A percentile compares a stretch with the other conserved stretches of the same genome.
These are phyloP conservation scores for Hyposmocoma kahamanoa DNA, from an alignment of 1,140 invertebrate genomes.

Conservation along the genomic window DNA sequence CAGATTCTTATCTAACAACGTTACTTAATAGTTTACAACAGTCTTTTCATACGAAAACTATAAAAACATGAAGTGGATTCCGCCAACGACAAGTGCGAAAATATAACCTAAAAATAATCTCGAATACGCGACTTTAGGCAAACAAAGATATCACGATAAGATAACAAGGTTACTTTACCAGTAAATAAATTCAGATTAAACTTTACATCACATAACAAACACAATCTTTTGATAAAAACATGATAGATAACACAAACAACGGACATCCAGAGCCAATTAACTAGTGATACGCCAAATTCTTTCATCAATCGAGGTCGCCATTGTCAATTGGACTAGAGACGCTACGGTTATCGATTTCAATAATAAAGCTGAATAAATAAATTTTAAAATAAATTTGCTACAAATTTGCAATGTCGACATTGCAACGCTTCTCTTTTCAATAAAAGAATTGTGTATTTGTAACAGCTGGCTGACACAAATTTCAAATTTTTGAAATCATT, in stretches of 20 bases:
- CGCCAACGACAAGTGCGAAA: conserved; percentile 19
- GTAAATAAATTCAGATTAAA: conserved; percentile 50
- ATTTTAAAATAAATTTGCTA: too few relatives aligned
- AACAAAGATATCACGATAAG: conserved; percentile 40
- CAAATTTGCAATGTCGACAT: too few relatives aligned
- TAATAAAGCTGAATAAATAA: too few relatives aligned
- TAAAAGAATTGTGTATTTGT: too few relatives aligned
- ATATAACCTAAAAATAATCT: conserved; percentile 53
- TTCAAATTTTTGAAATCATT: background rate
- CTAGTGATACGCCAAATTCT: conserved; percentile 11
- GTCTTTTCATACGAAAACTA: conserved; percentile 47
- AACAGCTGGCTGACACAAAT: background rate
- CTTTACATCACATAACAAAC: conserved; percentile 53
- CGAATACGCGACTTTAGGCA: conserved; percentile 29
- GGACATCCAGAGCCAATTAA: conserved; percentile 17
- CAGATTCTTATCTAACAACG: too few relatives aligned
- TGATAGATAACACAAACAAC: conserved; percentile 67
- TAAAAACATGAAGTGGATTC: conserved; percentile 53
- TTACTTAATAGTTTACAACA: too few relatives aligned
- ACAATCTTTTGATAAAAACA: conserved; percentile 72
- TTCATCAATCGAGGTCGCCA: background rate
- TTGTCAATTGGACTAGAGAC: background rate
- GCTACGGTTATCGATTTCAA: too few relatives aligned
- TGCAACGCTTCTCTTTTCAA: too few relatives aligned
- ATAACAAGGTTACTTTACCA: conserved; percentile 59